phyloP scores from a whole-genome alignment of 2,888 invertebrate genomes.

The Plebejus anna region DNA sequence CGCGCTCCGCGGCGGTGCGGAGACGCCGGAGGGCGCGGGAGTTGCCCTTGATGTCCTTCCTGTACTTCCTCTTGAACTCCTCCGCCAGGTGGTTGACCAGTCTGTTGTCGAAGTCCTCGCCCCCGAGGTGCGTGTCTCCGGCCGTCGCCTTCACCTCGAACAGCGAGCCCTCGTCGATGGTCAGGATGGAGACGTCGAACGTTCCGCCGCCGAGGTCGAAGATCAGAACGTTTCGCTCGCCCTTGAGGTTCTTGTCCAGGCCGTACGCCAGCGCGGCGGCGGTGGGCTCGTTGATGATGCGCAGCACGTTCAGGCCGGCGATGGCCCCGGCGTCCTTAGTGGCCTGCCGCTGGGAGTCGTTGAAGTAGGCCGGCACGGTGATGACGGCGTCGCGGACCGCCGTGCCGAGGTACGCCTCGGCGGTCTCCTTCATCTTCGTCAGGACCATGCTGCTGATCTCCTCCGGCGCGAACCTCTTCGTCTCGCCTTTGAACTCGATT shows the following conservation, averaged over 20 bases:
- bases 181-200: conserved; percentile 91
- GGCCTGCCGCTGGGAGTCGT: conserved; percentile 86
- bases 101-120: conserved; percentile 84
- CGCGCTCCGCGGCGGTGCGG: conserved; percentile 87
- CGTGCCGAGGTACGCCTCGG: conserved; percentile 85
- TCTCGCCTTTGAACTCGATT: conserved; percentile 83
- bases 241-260: conserved; percentile 82
- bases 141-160: conserved; percentile 91
- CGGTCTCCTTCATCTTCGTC: conserved; percentile 81
- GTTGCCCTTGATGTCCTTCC: conserved; percentile 83
- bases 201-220: conserved; percentile 84
- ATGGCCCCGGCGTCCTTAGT: conserved; percentile 91
- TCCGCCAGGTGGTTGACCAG: conserved; percentile 83
- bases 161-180: conserved; percentile 87
- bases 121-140: conserved; percentile 91
- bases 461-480: conserved; percentile 83
- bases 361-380: conserved; percentile 90
- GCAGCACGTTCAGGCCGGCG: conserved; percentile 87
- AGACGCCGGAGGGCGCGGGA: conserved; percentile 84
- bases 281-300: conserved; percentile 92
- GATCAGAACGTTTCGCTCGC: conserved; percentile 82
- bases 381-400: conserved; percentile 86
- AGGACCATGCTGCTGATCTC: conserved; percentile 85
- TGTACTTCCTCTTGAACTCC: conserved; percentile 86
- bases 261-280: conserved; percentile 88